A percentile compares a stretch with the other conserved stretches of the same genome.
phyloP scores from a whole-genome alignment of 2,888 invertebrate species.

The Arctia plantaginis region DNA sequence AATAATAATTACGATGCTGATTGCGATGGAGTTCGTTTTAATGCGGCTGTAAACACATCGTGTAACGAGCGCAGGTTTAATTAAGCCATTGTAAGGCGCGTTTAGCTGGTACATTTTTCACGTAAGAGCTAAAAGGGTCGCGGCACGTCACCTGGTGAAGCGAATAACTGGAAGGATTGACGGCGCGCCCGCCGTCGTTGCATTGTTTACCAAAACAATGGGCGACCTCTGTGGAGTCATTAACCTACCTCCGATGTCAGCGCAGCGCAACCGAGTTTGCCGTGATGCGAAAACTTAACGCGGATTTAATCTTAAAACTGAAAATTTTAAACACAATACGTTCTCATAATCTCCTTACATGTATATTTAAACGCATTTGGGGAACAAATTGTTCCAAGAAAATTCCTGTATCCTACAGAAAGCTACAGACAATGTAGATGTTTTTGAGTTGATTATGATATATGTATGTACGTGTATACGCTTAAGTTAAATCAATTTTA shows the following conservation, averaged over 20 bases:
- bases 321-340: constrained; percentile 40
- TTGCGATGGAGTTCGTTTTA: constrained; percentile 33
- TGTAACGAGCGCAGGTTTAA: constrained; percentile 50
- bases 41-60: constrained; percentile 45
- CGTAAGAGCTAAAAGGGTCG: constrained; percentile 72
- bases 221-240: constrained; percentile 83
- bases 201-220: constrained; percentile 86
- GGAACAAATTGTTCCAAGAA: neutral
- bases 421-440: neutral
- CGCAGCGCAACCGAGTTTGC: constrained; percentile 52
- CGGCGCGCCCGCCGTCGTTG: constrained; percentile 69
- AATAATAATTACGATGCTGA: constrained; percentile 34
- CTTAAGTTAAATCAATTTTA: neutral
- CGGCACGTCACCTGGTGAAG: constrained; percentile 74
- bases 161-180: constrained; percentile 79
- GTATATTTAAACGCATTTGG: neutral
- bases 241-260: constrained; percentile 81
- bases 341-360: neutral
- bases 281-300: constrained; percentile 63
- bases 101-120: constrained; percentile 66
- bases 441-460: neutral
- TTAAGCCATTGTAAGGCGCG: constrained; percentile 56
- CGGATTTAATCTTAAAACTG: constrained; percentile 57
- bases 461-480: too few relatives aligned
- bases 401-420: constrained; percentile 18